Conservation (phyloP, 2,797 vertebrate genomes). For the Apogon talboti region DNA sequence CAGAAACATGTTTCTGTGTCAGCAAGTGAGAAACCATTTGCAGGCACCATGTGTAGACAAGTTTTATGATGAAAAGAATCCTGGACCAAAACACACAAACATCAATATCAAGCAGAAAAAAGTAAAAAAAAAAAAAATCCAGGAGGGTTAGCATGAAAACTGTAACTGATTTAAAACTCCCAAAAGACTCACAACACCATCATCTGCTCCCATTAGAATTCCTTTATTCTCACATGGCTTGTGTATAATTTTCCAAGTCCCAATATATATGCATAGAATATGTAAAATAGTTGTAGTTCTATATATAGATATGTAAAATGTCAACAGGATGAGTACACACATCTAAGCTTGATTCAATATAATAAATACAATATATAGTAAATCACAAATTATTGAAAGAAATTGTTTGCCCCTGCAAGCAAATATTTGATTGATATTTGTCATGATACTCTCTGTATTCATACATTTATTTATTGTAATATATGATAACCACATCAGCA, state of each 20-base stretch:
- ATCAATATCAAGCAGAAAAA: slow-evolving; percentile 7
- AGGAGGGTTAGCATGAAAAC: neutral
- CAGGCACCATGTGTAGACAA: neutral
- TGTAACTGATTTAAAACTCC: slow-evolving; percentile 11
- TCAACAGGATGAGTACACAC: neutral
- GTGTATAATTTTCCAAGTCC: slow-evolving; percentile 1
- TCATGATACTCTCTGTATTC: too few species aligned
- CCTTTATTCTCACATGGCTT: neutral
- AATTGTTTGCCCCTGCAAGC: too few species aligned
- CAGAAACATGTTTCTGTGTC: slow-evolving; percentile 7
- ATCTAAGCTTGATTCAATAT: neutral
- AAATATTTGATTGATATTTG: neutral
- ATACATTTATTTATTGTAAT: too few species aligned
- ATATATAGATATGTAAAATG: neutral
- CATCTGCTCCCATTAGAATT: slow-evolving; percentile 1
- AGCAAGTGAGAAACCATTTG: slow-evolving; percentile 4
- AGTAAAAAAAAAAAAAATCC: neutral
- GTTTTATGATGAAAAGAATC: neutral
- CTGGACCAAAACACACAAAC: slow-evolving; percentile 8
- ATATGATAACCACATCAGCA: too few species aligned
- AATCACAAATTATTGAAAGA: neutral
- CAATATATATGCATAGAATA: neutral
- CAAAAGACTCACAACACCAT: neutral
- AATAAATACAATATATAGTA: neutral
- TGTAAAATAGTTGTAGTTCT: neutral